Conservation (phyloP, 1,140 invertebrate genomes). For the Lasioglossum baleicum region DNA sequence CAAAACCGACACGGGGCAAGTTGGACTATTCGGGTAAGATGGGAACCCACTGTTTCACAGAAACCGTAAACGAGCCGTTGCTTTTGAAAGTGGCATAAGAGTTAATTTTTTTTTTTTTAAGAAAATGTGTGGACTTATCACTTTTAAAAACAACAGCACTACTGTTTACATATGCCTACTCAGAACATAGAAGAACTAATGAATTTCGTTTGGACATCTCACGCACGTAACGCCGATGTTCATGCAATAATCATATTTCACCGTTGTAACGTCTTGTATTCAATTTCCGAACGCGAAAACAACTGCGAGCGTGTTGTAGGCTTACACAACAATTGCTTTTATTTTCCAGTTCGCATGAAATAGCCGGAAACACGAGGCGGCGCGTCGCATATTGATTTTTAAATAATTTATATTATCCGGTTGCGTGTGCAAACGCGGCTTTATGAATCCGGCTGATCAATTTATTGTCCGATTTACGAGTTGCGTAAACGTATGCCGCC, state of each 20-base stretch:
- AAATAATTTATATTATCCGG: constrained; percentile 33
- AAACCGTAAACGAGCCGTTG: no score
- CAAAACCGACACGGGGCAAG: background rate
- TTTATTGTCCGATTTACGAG: constrained; percentile 72
- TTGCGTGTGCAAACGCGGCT: constrained; percentile 41
- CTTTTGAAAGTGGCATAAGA: no score
- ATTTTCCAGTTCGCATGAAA: constrained; percentile 3
- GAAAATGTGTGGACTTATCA: no score
- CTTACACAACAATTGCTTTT: background rate
- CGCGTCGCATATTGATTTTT: constrained; percentile 16
- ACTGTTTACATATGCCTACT: no score
- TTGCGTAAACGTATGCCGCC: constrained; percentile 57
- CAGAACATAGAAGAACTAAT: no score
- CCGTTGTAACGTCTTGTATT: background rate
- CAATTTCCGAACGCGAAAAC: background rate
- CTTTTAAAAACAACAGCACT: no score
- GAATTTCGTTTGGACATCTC: no score
- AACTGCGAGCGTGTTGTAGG: constrained; percentile 10
- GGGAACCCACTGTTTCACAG: no score
- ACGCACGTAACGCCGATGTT: no score
- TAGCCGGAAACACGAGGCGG: background rate
- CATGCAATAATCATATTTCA: no score
- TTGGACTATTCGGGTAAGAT: no score
- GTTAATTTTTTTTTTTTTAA: no score
- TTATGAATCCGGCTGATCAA: constrained; percentile 63